Percentiles rank a stretch among this genome's conserved stretches.
phyloP scores from a whole-genome alignment of 1,140 invertebrate species.

The Brachionus rubens region DNA sequence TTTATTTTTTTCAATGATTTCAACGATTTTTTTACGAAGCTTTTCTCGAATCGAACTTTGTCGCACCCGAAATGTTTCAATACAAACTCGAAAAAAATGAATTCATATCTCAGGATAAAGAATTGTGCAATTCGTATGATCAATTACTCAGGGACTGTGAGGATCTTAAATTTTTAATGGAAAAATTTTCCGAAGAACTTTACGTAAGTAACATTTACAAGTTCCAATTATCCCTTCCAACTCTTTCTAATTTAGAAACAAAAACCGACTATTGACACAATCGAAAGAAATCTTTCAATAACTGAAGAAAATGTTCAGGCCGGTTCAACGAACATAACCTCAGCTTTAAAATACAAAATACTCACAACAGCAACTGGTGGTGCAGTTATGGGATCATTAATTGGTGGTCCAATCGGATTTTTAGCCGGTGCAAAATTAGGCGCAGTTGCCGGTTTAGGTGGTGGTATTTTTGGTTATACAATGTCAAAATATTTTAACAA shows the following conservation, averaged over 20 bases:
- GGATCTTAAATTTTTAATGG: conserved; percentile 33
- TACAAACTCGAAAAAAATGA: conserved; percentile 39
- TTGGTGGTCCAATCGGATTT: conserved; percentile 13
- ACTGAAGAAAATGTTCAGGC: neutral
- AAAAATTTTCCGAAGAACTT: conserved; percentile 31
- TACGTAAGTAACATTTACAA: conserved; percentile 28
- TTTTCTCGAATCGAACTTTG: conserved; percentile 13
- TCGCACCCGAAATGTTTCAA: conserved; percentile 7
- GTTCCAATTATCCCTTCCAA: neutral
- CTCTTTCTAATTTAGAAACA: conserved; percentile 2
- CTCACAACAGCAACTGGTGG: neutral
- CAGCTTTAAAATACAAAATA: conserved; percentile 21
- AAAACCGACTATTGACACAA: conserved; percentile 43
- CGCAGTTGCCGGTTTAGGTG: conserved; percentile 21
- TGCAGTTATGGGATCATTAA: conserved; percentile 6
- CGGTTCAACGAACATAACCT: neutral
- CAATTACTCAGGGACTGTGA: conserved; percentile 38
- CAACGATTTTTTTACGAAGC: neutral
- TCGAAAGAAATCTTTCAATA: conserved; percentile 8
- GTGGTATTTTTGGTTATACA: conserved; percentile 16
- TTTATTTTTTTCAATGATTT: no score
- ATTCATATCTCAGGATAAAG: conserved; percentile 37
- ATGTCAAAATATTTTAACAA: conserved; percentile 28
- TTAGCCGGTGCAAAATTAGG: conserved; percentile 36
- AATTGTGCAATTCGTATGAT: conserved; percentile 41